Evolutionary conservation across 2,113 vertebrate species (phyloP).

Genomic region (Calidris pygmaea): DNA sequence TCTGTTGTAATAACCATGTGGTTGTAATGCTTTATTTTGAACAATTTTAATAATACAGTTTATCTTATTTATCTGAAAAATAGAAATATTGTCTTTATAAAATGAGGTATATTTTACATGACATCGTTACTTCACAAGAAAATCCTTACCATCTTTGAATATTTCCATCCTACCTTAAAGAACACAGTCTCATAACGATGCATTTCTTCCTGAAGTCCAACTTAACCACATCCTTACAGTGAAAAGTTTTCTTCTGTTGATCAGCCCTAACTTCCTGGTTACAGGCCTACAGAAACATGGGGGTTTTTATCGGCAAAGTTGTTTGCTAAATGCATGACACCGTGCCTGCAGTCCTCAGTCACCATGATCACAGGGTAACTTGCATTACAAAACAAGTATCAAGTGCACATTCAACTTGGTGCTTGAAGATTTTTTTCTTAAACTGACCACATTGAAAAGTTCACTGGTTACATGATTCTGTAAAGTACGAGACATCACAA

Average conservation of each 20-base stretch:
- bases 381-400: neutral
- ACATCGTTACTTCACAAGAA: neutral
- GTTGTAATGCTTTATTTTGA: neutral
- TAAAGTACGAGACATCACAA: neutral
- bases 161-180: neutral
- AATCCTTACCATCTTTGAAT: neutral
- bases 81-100: neutral
- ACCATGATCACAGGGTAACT: neutral
- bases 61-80: neutral
- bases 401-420: neutral
- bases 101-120: neutral
- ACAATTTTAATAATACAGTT: neutral
- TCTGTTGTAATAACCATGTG: neutral
- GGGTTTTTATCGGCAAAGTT: neutral
- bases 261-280: neutral
- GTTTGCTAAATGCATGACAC: neutral
- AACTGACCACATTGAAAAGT: neutral
- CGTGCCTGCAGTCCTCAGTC: neutral
- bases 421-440: neutral
- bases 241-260: neutral
- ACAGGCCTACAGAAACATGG: neutral
- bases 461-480: neutral
- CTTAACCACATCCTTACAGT: neutral
- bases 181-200: neutral
- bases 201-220: neutral